Evolutionary conservation across 2,888 invertebrate genomes (phyloP).

Genomic region (Apotomis betuletana): DNA sequence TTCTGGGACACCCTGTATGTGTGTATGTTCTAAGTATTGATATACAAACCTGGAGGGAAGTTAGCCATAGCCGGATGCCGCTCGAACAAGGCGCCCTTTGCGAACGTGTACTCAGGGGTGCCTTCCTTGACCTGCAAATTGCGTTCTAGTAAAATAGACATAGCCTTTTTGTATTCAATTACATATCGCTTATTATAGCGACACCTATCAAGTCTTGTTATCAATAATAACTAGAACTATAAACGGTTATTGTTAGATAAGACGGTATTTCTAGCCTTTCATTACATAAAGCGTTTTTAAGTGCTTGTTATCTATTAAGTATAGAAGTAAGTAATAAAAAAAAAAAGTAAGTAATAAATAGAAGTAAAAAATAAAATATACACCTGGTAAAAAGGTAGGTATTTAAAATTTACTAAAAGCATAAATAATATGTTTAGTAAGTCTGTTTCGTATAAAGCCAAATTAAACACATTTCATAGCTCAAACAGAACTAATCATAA

Average conservation of each 20-base stretch:
- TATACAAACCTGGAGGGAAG: constrained; percentile 85
- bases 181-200: neutral
- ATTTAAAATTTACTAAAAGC: too few species aligned
- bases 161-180: neutral
- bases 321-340: too few species aligned
- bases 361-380: too few species aligned
- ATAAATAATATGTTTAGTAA: too few species aligned
- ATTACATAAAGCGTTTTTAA: neutral
- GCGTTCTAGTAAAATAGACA: constrained; percentile 36
- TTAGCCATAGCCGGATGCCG: constrained; percentile 88
- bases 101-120: constrained; percentile 83
- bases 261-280: neutral
- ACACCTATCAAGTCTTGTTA: neutral
- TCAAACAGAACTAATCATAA: too few species aligned
- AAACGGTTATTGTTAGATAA: neutral
- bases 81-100: constrained; percentile 85
- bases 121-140: constrained; percentile 79
- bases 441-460: too few species aligned
- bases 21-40: too few species aligned
- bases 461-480: too few species aligned
- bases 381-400: too few species aligned
- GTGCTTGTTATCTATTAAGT: neutral
- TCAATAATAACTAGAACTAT: neutral
- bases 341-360: too few species aligned
- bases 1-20: too few species aligned